Conservation (phyloP, 2,888 invertebrate species). For the Mermis nigrescens region DNA sequence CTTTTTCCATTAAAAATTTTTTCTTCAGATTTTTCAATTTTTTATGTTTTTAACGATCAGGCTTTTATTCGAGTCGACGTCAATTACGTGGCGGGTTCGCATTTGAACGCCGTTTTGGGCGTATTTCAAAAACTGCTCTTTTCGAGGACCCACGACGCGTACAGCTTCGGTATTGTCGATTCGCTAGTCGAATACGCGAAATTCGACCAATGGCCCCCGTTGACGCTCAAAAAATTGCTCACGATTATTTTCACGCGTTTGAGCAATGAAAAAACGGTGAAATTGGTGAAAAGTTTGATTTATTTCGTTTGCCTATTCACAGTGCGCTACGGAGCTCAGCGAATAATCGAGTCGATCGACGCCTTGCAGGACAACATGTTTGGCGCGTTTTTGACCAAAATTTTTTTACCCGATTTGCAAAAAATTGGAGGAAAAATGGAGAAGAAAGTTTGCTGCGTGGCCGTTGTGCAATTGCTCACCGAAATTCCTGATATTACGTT, state of each 20-base stretch:
- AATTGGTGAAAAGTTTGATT: constrained; percentile 65
- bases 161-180: constrained; percentile 77
- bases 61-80: constrained; percentile 37
- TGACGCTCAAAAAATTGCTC: constrained; percentile 46
- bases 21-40: background rate
- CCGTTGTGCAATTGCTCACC: constrained; percentile 61
- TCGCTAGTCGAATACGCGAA: constrained; percentile 63
- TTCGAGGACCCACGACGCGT: constrained; percentile 81
- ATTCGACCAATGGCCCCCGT: constrained; percentile 42
- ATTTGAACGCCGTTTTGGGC: constrained; percentile 55
- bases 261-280: constrained; percentile 77
- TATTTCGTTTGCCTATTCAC: constrained; percentile 62
- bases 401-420: constrained; percentile 64
- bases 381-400: constrained; percentile 76
- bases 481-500: constrained; percentile 43
- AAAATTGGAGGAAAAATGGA: constrained; percentile 63
- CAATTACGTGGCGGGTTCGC: constrained; percentile 49
- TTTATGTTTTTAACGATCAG: background rate
- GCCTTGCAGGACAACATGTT: constrained; percentile 74
- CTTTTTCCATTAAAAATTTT: background rate
- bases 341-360: constrained; percentile 57
- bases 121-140: constrained; percentile 90
- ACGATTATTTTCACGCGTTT: constrained; percentile 76
- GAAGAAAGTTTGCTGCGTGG: constrained; percentile 72
- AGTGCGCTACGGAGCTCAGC: constrained; percentile 54